These are phyloP conservation scores for Festucalex cinctus DNA, from an alignment of 2,113 vertebrate species.

Conservation along the genomic window DNA sequence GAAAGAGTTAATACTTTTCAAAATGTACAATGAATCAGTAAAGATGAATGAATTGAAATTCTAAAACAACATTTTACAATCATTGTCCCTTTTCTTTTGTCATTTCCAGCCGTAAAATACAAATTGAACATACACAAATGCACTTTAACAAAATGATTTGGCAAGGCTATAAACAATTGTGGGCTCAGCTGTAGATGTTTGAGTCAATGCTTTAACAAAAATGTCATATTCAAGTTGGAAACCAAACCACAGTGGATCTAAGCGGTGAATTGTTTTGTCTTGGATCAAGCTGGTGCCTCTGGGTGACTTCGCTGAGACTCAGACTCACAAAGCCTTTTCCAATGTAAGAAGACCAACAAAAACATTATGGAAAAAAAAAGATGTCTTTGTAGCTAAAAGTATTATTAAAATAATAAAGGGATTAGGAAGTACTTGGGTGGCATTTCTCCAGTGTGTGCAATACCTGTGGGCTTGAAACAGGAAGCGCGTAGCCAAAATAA, in stretches of 20 bases:
- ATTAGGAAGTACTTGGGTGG: constrained; percentile 35
- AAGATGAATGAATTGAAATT: not conserved
- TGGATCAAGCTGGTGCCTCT: constrained; percentile 27
- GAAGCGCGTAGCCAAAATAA: constrained; percentile 1
- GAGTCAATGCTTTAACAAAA: constrained; percentile 6
- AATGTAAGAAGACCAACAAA: constrained; percentile 57
- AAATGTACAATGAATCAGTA: not conserved
- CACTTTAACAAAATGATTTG: not conserved
- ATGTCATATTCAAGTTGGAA: not conserved
- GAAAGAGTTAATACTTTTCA: no score
- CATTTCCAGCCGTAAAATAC: not conserved
- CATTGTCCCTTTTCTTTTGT: not conserved
- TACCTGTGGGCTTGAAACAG: not conserved
- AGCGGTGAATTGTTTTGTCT: constrained; percentile 40
- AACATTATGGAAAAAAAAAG: constrained; percentile 34
- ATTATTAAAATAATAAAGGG: constrained; percentile 23
- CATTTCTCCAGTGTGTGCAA: not conserved
- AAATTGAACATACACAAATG: not conserved
- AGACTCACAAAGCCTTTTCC: constrained; percentile 29
- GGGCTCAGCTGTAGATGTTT: not conserved
- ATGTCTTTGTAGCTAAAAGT: constrained; percentile 6
- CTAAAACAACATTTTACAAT: not conserved
- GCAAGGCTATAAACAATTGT: not conserved
- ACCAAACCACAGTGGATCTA: constrained; percentile 21
- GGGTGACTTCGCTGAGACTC: constrained; percentile 32